Conservation (phyloP, 1,140 invertebrate genomes). For the Diachasma alloeum region DNA sequence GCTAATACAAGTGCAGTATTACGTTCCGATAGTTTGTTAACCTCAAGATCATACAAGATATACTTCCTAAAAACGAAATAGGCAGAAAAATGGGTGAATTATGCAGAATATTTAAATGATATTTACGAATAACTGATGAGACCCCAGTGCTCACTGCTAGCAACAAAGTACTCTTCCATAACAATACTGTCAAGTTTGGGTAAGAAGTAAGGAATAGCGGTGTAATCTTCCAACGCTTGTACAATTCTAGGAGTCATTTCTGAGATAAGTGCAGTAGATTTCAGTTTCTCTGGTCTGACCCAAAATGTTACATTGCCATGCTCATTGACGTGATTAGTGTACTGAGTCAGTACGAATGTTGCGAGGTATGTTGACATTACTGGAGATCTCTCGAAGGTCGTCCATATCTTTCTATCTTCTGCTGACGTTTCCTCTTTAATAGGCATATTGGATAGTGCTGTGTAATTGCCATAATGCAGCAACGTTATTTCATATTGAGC, state of each 20-base stretch:
- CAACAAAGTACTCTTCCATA: not conserved
- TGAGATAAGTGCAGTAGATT: not conserved
- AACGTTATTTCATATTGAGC: slow-evolving; percentile 66
- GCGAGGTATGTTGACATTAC: slow-evolving; percentile 79
- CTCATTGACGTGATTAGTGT: not conserved
- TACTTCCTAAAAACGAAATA: too few species aligned
- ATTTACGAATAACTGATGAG: slow-evolving; percentile 69
- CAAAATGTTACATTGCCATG: slow-evolving; percentile 34
- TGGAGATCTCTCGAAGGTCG: slow-evolving; percentile 35
- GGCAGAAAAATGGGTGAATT: not conserved
- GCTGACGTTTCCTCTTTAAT: slow-evolving; percentile 35
- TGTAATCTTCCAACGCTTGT: slow-evolving; percentile 17
- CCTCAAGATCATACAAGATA: not conserved
- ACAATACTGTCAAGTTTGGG: slow-evolving; percentile 19
- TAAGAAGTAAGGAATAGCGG: slow-evolving; percentile 17
- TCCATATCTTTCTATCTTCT: slow-evolving; percentile 26
- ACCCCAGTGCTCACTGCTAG: slow-evolving; percentile 27
- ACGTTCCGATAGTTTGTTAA: not conserved
- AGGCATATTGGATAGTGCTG: slow-evolving; percentile 64
- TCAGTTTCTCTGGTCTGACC: not conserved
- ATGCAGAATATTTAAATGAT: not conserved
- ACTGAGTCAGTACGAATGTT: slow-evolving; percentile 77
- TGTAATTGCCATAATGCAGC: slow-evolving; percentile 54
- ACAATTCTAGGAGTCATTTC: slow-evolving; percentile 17
- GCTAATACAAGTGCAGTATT: slow-evolving; percentile 48